These are phyloP conservation scores for Myocastor coypus DNA, from an alignment of 2,113 vertebrate genomes.

Conservation along the genomic window DNA sequence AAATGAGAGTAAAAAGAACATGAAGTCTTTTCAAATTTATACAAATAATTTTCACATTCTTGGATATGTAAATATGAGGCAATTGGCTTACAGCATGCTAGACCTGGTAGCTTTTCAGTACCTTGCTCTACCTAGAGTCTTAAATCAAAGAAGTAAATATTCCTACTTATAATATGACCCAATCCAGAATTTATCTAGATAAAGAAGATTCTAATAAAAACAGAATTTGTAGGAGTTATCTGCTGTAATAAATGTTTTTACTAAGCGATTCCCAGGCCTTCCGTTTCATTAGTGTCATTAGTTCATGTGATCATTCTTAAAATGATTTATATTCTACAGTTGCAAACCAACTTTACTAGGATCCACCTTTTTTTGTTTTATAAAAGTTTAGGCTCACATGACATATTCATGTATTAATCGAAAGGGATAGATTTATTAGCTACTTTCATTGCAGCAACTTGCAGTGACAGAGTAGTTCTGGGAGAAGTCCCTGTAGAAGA, in stretches of 20 bases:
- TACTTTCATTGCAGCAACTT: conserved; percentile 48
- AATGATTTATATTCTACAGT: conserved; percentile 72
- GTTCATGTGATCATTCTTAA: conserved; percentile 64
- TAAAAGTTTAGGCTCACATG: conserved; percentile 70
- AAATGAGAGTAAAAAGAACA: conserved; percentile 19
- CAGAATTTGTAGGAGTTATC: conserved; percentile 35
- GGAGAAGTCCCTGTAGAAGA: conserved; percentile 58
- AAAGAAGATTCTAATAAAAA: conserved; percentile 3
- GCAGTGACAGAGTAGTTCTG: conserved; percentile 60
- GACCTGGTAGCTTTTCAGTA: conserved; percentile 63
- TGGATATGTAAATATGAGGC: conserved; percentile 61
- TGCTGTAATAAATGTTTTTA: conserved; percentile 42
- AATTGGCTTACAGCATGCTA: conserved; percentile 35
- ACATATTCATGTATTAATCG: conserved; percentile 73
- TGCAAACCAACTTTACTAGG: conserved; percentile 68
- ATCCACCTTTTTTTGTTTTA: conserved; percentile 54
- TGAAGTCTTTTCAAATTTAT: conserved; percentile 44
- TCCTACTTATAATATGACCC: not conserved
- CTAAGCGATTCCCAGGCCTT: conserved; percentile 55
- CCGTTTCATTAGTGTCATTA: conserved; percentile 43
- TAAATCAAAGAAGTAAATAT: conserved; percentile 61
- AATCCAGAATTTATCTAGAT: conserved; percentile 56
- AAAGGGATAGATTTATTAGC: conserved; percentile 71
- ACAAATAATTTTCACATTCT: conserved; percentile 55
- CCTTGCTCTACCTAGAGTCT: conserved; percentile 53